Percentiles rank a stretch among this genome's conserved stretches.
These are phyloP conservation scores for Papilio gigon DNA, from an alignment of 2,888 invertebrate genomes.

Conservation along the genomic window DNA sequence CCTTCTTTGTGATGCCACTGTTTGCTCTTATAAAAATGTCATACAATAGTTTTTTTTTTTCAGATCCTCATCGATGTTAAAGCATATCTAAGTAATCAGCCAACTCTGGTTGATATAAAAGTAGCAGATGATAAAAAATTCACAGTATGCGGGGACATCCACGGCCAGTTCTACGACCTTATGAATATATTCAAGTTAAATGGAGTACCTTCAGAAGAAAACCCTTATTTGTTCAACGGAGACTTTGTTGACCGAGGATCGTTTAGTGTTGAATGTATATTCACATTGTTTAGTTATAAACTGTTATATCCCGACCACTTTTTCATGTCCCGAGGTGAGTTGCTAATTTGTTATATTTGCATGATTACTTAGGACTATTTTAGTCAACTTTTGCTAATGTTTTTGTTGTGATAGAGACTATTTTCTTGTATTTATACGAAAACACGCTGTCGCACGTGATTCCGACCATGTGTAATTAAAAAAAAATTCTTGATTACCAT, in stretches of 20 bases:
- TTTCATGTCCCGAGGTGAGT: conserved; percentile 97
- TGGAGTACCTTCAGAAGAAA: conserved; percentile 96
- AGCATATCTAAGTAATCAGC: conserved; percentile 90
- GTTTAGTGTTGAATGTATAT: conserved; percentile 99
- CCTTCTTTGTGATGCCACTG: neutral
- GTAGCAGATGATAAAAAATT: conserved; percentile 95
- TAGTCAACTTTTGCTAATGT: no score
- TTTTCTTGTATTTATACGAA: no score
- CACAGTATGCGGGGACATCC: conserved; percentile 99
- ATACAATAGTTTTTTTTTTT: conserved; percentile 1
- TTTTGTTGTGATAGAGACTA: no score
- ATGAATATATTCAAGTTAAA: conserved; percentile 98
- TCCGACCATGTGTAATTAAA: no score
- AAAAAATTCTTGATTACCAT: no score
- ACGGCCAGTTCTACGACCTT: conserved; percentile 99
- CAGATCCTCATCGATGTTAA: conserved; percentile 97
- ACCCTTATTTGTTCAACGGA: conserved; percentile 99
- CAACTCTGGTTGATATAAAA: conserved; percentile 94
- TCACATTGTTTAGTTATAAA: conserved; percentile 98
- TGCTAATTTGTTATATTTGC: no score
- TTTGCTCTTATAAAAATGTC: neutral
- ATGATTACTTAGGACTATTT: no score
- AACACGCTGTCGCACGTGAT: no score
- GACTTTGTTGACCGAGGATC: conserved; percentile 99
- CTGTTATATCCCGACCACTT: conserved; percentile 97